These are phyloP conservation scores for Melanotaenia parkinsoni DNA, from an alignment of 2,797 vertebrate species.

Conservation along the genomic window DNA sequence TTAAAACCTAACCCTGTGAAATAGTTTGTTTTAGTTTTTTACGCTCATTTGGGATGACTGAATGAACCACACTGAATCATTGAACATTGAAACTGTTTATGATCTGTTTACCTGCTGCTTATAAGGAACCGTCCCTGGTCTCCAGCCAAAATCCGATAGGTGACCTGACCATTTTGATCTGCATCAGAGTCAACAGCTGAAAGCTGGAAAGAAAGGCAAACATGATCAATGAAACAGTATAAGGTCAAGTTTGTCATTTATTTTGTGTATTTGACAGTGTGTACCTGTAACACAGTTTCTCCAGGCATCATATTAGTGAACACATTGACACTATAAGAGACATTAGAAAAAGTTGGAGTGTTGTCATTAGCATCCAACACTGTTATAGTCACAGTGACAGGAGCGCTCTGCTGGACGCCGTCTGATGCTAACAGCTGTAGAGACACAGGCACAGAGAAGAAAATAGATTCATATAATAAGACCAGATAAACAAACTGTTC, in stretches of 20 bases:
- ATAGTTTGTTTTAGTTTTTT: not conserved
- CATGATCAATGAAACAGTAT: not conserved
- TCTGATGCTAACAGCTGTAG: conserved; percentile 92
- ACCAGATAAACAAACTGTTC: conserved; percentile 5
- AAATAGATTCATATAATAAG: not conserved
- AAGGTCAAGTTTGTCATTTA: not conserved
- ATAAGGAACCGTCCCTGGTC: conserved; percentile 89
- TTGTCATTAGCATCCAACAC: conserved; percentile 98
- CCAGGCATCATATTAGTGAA: conserved; percentile 92
- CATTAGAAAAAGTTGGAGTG: conserved; percentile 91
- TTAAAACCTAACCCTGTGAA: not conserved
- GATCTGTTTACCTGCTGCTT: conserved; percentile 72
- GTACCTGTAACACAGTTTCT: conserved; percentile 90
- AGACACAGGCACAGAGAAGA: conserved; percentile 18
- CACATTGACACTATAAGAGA: conserved; percentile 91
- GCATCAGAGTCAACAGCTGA: conserved; percentile 91
- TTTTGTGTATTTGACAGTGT: not conserved
- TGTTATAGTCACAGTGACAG: conserved; percentile 87
- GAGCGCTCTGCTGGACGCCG: conserved; percentile 91
- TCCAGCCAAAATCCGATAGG: conserved; percentile 91
- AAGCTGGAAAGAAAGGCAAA: conserved; percentile 81
- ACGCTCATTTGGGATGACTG: not conserved
- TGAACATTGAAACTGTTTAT: not conserved
- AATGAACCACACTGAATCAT: not conserved
- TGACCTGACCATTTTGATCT: conserved; percentile 89